Conservation (phyloP, 1,140 invertebrate species). For the Eurytemora carolleeae region DNA sequence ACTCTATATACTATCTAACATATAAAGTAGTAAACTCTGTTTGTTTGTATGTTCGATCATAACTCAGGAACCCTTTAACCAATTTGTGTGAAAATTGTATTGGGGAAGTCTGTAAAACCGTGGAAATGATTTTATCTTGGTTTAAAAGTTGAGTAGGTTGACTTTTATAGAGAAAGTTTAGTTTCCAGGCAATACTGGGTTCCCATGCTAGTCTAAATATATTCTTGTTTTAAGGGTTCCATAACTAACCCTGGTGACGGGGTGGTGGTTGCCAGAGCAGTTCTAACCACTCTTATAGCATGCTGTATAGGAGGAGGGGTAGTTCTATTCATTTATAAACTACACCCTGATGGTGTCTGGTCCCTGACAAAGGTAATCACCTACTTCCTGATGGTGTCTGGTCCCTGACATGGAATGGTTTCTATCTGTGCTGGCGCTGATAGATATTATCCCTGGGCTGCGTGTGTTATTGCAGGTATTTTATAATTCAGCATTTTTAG, state of each 20-base stretch:
- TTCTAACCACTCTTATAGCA: neutral
- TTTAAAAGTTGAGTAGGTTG: no score
- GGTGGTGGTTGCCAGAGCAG: neutral
- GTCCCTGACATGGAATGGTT: slow-evolving; percentile 21
- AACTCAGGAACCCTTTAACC: no score
- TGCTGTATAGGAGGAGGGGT: neutral
- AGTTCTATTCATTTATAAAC: neutral
- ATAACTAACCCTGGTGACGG: neutral
- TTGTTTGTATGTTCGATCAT: no score
- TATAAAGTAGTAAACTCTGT: no score
- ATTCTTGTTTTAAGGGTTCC: neutral
- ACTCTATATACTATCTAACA: no score
- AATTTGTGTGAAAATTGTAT: no score
- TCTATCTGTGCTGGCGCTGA: slow-evolving; percentile 33
- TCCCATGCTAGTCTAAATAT: no score
- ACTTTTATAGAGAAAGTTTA: no score
- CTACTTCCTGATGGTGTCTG: neutral
- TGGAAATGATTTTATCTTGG: no score
- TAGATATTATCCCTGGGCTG: slow-evolving; percentile 27
- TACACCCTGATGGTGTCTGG: neutral
- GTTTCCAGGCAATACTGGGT: no score
- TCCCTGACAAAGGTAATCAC: neutral
- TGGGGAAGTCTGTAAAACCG: no score
- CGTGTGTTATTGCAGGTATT: slow-evolving; percentile 11
- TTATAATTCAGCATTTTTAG: slow-evolving; percentile 24